A percentile compares a stretch with the other conserved stretches of the same genome.
Evolutionary conservation across 53 echinoderm and acorn worm genomes (phyloP).

Genomic region (Temnopleurus reevesii): DNA sequence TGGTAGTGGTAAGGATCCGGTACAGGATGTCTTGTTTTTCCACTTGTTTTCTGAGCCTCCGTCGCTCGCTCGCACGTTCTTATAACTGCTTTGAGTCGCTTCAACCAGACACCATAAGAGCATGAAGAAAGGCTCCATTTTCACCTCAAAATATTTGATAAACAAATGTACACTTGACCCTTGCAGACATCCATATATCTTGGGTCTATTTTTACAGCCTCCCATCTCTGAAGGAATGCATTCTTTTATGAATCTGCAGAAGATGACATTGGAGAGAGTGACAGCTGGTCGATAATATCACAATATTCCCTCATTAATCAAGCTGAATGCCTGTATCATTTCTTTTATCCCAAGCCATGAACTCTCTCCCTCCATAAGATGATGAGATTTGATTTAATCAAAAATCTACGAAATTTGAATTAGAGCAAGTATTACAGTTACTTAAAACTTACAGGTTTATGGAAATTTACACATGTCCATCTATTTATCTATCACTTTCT

Average conservation of each 20-base stretch:
- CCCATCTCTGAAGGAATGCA: not conserved
- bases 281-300: too few species aligned
- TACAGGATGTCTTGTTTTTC: constrained; percentile 41
- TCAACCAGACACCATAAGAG: not conserved
- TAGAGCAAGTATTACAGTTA: too few species aligned
- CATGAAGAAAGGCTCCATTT: not conserved
- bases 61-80: not conserved
- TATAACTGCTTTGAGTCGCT: not conserved
- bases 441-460: too few species aligned
- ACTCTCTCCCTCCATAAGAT: too few species aligned
- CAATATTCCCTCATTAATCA: too few species aligned
- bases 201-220: constrained; percentile 40
- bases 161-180: constrained; percentile 42
- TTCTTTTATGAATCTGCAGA: not conserved
- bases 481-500: too few species aligned
- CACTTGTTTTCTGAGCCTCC: constrained; percentile 13
- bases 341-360: too few species aligned
- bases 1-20: not conserved
- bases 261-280: not conserved
- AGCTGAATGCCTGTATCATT: too few species aligned
- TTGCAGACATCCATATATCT: constrained; percentile 21
- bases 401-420: too few species aligned
- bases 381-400: too few species aligned
- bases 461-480: too few species aligned
- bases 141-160: constrained; percentile 33